Evolutionary conservation across 2,888 invertebrate genomes (phyloP).

Genomic region (Drosophila rubida): DNA sequence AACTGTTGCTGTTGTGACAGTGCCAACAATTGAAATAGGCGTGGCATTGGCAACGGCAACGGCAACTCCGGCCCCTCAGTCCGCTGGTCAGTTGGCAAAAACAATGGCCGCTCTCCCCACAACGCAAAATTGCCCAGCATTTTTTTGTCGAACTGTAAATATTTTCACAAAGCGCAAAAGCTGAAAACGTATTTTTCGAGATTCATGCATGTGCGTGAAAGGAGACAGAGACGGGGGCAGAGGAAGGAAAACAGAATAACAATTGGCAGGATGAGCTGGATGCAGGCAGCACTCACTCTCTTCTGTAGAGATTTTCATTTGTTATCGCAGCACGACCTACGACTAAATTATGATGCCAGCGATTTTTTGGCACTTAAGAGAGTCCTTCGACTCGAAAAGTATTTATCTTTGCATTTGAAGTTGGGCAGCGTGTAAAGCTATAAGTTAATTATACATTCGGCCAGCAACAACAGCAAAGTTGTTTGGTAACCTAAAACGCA

Average conservation of each 20-base stretch:
- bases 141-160: conserved; percentile 43
- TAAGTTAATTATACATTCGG: conserved; percentile 67
- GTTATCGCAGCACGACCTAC: conserved; percentile 36
- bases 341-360: conserved; percentile 46
- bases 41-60: conserved; percentile 35
- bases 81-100: conserved; percentile 42
- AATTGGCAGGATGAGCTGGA: conserved; percentile 1
- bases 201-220: neutral
- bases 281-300: conserved; percentile 21
- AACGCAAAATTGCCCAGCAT: conserved; percentile 9
- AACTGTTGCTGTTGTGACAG: conserved; percentile 44
- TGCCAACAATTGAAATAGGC: conserved; percentile 54
- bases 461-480: conserved; percentile 16
- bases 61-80: neutral
- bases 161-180: conserved; percentile 54
- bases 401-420: conserved; percentile 38
- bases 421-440: conserved; percentile 49
- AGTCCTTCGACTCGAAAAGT: conserved; percentile 32
- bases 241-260: neutral
- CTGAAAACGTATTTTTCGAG: conserved; percentile 50
- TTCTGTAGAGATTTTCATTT: conserved; percentile 45
- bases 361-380: conserved; percentile 34
- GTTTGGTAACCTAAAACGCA: conserved; percentile 62
- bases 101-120: conserved; percentile 25
- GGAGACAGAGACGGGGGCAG: neutral